These are phyloP conservation scores for Trichonephila inaurata DNA, from an alignment of 1,140 invertebrate genomes.

Conservation along the genomic window DNA sequence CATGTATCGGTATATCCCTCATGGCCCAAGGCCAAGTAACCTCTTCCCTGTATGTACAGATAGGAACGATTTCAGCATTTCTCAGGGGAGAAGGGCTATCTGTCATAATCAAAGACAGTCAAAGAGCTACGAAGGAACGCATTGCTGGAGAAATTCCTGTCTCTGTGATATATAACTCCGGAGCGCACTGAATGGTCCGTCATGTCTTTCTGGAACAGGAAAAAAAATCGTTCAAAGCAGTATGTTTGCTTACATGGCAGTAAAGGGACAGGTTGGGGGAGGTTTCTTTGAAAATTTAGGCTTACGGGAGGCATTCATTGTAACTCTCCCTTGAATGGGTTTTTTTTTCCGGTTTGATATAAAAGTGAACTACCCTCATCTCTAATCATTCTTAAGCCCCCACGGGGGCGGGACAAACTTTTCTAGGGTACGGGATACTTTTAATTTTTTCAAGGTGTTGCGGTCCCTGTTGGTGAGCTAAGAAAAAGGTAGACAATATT, in stretches of 20 bases:
- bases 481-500: too few relatives aligned
- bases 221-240: neutral
- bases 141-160: slow-evolving; percentile 3
- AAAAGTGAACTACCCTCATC: too few relatives aligned
- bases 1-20: slow-evolving; percentile 51
- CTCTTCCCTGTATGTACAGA: neutral
- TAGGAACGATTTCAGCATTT: neutral
- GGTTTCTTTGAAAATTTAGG: too few relatives aligned
- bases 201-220: neutral
- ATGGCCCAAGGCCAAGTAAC: slow-evolving; percentile 31
- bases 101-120: slow-evolving; percentile 46
- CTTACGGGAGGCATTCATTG: too few relatives aligned
- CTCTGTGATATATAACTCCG: slow-evolving; percentile 7
- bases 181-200: neutral
- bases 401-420: too few relatives aligned
- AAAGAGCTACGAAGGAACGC: neutral
- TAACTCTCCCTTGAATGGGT: too few relatives aligned
- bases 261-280: neutral
- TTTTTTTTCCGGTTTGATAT: too few relatives aligned
- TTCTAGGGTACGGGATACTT: too few relatives aligned
- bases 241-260: neutral
- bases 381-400: too few relatives aligned
- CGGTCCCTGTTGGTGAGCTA: too few relatives aligned
- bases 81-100: neutral
- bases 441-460: too few relatives aligned